Evolutionary conservation across 2,113 vertebrate species (phyloP).

Genomic region (Heterotilapia buettikoferi): DNA sequence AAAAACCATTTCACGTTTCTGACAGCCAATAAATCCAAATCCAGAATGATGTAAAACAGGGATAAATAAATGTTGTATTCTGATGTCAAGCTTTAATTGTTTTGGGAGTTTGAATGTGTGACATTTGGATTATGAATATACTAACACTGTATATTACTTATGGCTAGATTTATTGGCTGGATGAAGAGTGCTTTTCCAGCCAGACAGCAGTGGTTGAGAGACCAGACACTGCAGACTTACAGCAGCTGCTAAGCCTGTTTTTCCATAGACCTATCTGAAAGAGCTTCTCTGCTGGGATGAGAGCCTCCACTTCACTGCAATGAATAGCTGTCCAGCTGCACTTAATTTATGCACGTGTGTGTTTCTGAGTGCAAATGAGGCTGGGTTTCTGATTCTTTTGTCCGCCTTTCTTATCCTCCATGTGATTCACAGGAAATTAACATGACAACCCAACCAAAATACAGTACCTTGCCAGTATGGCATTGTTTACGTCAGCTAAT

Average conservation of each 20-base stretch:
- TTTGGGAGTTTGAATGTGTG: neutral
- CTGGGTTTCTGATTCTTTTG: conserved; percentile 35
- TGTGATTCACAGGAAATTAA: neutral
- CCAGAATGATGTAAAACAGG: neutral
- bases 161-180: neutral
- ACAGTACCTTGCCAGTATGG: neutral
- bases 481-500: neutral
- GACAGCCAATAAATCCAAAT: neutral
- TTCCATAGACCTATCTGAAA: conserved; percentile 12
- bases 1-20: neutral
- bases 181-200: neutral
- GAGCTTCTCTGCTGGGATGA: conserved; percentile 26
- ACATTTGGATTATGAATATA: neutral
- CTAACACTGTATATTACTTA: neutral
- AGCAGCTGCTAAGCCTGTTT: conserved; percentile 26
- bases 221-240: neutral
- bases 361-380: neutral
- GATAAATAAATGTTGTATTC: neutral
- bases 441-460: neutral
- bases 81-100: neutral
- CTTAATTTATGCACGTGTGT: neutral
- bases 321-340: conserved; percentile 58
- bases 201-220: neutral
- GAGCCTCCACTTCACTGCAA: conserved; percentile 58
- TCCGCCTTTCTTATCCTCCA: neutral